Evolutionary conservation across 2,888 invertebrate genomes (phyloP), one percentile per base, ranked within the genome.

Genomic region (Ophraella communa): DNA sequence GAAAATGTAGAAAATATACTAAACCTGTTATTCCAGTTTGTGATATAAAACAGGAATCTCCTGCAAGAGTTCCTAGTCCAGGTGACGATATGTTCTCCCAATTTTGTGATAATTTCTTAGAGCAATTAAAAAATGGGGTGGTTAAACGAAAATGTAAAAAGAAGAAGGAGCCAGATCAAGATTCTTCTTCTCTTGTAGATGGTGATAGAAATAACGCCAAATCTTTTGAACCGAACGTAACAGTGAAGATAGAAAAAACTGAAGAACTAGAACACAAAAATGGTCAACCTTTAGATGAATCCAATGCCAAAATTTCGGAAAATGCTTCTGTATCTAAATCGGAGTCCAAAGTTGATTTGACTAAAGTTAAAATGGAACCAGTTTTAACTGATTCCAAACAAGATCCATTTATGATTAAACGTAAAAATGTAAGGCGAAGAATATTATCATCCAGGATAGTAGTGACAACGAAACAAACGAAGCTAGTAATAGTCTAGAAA

Each of bases 81-180:
- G 74, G 79, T 14, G 85, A 86, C 75, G 80, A 84, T 58, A 81
- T 84, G 75, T 93, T 92, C 88, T 86, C 87, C 54, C 88, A 84
- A 76, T 87, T 92, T 17, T 93, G 92, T 82, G 91, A 92, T 80
- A 90, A 85, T 81, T 91, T 93, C 78, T 87, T 93, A 81, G 90
- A 92, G 78, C 91, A 93, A 80, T 81, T 93, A 49, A 87, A 87
- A 79, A 85, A 80, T 69, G 86, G 87, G 45, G 83, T 83, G 58
- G 84, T 83, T 55, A 88, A 87, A 77, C 85, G 86, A 66, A 80
- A 82, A 1, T 81, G 83, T 17, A 72, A 65, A 53, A 85, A 84
- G 80, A 87, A 85, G 83, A 86, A 85, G 64, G 69, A 73, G 20
- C 58, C 76, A 11, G 80, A 80, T 62, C 70, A 76, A 11, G 80